Percentiles rank a stretch among this genome's conserved stretches.
These are phyloP conservation scores for Calephelis nemesis DNA, from an alignment of 1,140 invertebrate species.

Conservation along the genomic window DNA sequence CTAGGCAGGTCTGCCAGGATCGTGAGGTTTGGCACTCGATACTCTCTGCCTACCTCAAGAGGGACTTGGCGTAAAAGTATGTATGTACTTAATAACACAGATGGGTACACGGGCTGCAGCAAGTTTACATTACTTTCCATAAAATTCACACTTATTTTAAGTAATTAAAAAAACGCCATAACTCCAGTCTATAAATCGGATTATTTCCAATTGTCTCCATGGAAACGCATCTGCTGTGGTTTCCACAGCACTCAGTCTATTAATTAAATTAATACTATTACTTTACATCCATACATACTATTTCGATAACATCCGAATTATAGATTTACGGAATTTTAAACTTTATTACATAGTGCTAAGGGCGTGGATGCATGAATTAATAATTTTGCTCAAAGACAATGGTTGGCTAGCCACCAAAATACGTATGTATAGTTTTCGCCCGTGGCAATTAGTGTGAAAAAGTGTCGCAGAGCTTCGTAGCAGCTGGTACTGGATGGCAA, in stretches of 20 bases:
- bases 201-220: slow-evolving; percentile 28
- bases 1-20: no score
- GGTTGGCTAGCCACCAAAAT: slow-evolving; percentile 33
- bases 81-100: neutral
- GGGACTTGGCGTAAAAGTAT: no score
- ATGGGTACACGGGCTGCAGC: neutral
- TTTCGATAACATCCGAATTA: neutral
- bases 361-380: neutral
- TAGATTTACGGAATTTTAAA: slow-evolving; percentile 10
- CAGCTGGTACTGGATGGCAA: slow-evolving; percentile 29
- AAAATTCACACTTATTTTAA: neutral
- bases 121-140: neutral
- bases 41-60: no score
- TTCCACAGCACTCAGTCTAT: slow-evolving; percentile 31
- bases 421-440: slow-evolving; percentile 36
- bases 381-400: slow-evolving; percentile 29
- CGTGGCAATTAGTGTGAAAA: slow-evolving; percentile 44
- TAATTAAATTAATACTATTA: slow-evolving; percentile 43
- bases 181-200: slow-evolving; percentile 26
- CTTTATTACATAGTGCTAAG: slow-evolving; percentile 21
- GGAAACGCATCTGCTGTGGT: slow-evolving; percentile 31
- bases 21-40: no score
- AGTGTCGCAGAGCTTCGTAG: slow-evolving; percentile 35
- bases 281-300: slow-evolving; percentile 31
- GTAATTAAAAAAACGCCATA: slow-evolving; percentile 11